Base-by-base conservation (phyloP, 2,113 vertebrate species). In the Phoxinus phoxinus region DNA sequence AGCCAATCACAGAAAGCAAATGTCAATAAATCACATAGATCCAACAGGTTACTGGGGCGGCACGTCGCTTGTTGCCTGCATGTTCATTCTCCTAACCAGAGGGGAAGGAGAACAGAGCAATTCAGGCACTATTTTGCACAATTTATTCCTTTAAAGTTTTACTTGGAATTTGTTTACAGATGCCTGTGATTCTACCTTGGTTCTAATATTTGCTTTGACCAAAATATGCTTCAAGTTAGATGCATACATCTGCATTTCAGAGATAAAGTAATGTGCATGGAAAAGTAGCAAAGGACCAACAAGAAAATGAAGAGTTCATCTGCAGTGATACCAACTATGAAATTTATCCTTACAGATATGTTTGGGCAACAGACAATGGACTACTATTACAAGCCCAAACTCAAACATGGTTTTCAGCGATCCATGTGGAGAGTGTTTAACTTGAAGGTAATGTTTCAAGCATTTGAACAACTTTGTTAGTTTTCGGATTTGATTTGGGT, bases 1-100 rank as follows among this genome's bases (percentile, higher is more conserved):
- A 74, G 79, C 87, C 84, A 88, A 78, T 72, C 84, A 86, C 87
- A 86, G 84, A 75, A 86, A 86, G 63, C 51, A 56, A 25, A 35
- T 80, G 44, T 78, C 74, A 77, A 84, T 88, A 88, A 88, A 86
- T 88, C 87, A 86, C 84, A 73, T 73, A 73, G 12, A 27, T 74
- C 23, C 41, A 73, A 46, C 41, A 73, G 71, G 5, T 15, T 41
- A 46, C 67, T 73, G 71, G 71, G 71, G 23, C 12, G 13, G 41
- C 23, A 46, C 23, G n/a, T 46, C 10, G 2, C 4, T 35, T 41
- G 4, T 73, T 73, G 71, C 41, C 37, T 44, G 11, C 46, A 25
- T 25, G 37, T 46, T 73, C 23, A 51, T 51, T 75, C 44, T 75
- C n/a, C 23, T 75, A 15, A 35, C 32, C 1, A 44, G 32, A 41